Percentiles rank a stretch among this genome's conserved stretches.
phyloP scores from a whole-genome alignment of 2,797 vertebrate species.

The Oreonectes daqikongensis region DNA sequence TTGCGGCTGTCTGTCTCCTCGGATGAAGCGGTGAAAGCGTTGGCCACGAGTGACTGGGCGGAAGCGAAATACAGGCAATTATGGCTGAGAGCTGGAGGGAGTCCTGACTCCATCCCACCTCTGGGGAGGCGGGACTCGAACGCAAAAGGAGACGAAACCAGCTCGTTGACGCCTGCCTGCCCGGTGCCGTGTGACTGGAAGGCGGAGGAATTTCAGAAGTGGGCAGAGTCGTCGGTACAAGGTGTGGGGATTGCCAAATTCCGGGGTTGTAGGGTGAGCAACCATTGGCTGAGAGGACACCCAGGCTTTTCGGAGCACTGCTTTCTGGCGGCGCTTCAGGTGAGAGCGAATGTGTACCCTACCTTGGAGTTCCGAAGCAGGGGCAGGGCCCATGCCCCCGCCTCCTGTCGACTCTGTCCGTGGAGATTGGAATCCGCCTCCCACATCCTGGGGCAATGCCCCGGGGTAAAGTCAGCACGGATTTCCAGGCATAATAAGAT shows the following conservation, averaged over 20 bases:
- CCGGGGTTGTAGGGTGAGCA: not conserved
- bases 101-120: accelerated
- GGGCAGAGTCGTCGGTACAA: not conserved
- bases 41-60: not conserved
- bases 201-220: not conserved
- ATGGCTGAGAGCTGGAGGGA: not conserved
- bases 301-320: too few relatives aligned
- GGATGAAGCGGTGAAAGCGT: not conserved
- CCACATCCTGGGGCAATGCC: too few relatives aligned
- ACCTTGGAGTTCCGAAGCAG: too few relatives aligned
- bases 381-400: too few relatives aligned
- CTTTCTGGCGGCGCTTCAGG: too few relatives aligned
- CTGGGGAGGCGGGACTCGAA: not conserved
- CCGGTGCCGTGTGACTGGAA: not conserved
- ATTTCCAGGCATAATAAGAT: too few relatives aligned
- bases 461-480: too few relatives aligned
- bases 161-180: not conserved
- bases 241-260: not conserved
- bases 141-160: too few relatives aligned
- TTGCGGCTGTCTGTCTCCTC: not conserved
- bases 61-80: not conserved
- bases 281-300: not conserved
- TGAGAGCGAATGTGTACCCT: too few relatives aligned
- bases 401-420: too few relatives aligned
- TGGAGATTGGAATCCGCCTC: too few relatives aligned